phyloP scores from a whole-genome alignment of 1,140 invertebrate genomes.

The Triops longicaudatus region DNA sequence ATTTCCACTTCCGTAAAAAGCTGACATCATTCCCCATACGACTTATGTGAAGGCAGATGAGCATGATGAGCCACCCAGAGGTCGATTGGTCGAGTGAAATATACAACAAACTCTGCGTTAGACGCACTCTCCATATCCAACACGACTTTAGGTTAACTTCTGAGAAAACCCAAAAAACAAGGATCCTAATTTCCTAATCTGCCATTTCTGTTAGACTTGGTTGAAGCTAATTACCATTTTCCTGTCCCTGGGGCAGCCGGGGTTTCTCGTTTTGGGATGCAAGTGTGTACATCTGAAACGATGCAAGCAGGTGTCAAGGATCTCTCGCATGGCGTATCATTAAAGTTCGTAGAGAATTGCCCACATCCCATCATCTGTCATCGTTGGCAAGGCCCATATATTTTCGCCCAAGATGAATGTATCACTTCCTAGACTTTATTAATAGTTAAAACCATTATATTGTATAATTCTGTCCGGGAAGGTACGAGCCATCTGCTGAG shows the following conservation, averaged over 20 bases:
- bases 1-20: background rate
- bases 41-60: background rate
- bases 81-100: constrained; percentile 1
- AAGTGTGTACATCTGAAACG: background rate
- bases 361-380: constrained; percentile 1
- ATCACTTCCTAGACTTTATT: no score
- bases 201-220: no score
- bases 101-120: background rate
- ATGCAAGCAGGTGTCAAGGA: constrained; percentile 1
- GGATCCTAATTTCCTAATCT: no score
- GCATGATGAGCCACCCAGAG: background rate
- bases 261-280: no score
- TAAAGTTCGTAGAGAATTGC: background rate
- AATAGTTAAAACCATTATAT: no score
- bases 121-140: background rate
- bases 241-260: no score
- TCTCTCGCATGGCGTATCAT: background rate
- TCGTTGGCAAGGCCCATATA: background rate
- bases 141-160: background rate
- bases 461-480: no score
- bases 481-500: no score
- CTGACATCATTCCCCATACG: background rate
- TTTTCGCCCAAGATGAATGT: background rate
- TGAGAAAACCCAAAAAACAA: background rate
- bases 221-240: no score